Evolutionary conservation across 2,113 vertebrate species (phyloP).

Genomic region (Ramphastos sulfuratus): DNA sequence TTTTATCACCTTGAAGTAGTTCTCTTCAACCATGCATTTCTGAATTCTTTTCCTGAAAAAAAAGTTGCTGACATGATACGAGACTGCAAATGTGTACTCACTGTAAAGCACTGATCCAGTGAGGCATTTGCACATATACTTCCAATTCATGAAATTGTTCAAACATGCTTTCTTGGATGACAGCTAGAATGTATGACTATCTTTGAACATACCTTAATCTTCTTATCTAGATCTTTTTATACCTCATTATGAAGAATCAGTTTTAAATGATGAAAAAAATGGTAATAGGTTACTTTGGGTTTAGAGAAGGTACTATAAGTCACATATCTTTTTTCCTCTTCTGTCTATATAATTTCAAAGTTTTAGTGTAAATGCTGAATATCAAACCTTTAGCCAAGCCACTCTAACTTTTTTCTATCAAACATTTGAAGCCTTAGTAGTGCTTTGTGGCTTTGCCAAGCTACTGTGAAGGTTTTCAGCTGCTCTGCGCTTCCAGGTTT

Average conservation of each 20-base stretch:
- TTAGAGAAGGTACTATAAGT: not conserved
- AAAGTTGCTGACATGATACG: not conserved
- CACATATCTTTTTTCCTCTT: not conserved
- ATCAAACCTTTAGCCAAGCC: not conserved
- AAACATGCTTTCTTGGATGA: not conserved
- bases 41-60: not conserved
- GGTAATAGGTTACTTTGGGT: not conserved
- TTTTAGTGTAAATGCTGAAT: not conserved
- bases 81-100: accelerated
- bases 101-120: not conserved
- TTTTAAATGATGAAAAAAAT: not conserved
- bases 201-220: not conserved
- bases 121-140: not conserved
- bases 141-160: not conserved
- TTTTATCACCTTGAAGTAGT: not conserved
- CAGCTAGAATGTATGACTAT: not conserved
- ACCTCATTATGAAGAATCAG: not conserved
- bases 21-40: not conserved
- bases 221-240: not conserved
- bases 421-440: not conserved
- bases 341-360: not conserved
- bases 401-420: not conserved
- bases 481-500: not conserved
- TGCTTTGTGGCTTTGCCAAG: not conserved
- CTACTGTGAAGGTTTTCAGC: not conserved